Evolutionary conservation across 2,888 invertebrate species (phyloP), one percentile per base, ranked within the genome.

Genomic region (Xanthorhoe designata): DNA sequence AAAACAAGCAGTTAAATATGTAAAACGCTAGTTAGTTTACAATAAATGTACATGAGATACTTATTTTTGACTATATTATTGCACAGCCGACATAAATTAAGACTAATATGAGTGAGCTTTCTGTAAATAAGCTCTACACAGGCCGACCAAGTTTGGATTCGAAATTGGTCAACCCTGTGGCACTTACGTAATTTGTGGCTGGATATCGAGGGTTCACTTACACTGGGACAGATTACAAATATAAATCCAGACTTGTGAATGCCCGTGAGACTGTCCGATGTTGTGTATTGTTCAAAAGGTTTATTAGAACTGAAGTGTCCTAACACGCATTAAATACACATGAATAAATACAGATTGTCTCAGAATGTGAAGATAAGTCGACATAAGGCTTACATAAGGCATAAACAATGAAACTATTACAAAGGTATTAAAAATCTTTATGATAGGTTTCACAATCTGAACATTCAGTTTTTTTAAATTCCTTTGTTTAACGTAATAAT

Each of bases 141-240:
- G 38, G 52, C n/a, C 56, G 56, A 42, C 49, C 49, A 32, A 49
- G 53, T 50, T 49, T 49, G 63, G 51, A 64, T 54, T 54, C 19
- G 38, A 58, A 68, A 64, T 61, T 64, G 64, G 68, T 68, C 68
- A 61, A 61, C 64, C 64, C 53, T 60, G 50, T 50, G 53, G 64
- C 53, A 50, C 38, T 68, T 68, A 58, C 54, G 57, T 68, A 54
- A 57, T 68, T 67, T 67, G 52, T 63, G 56, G 52, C 38, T 29
- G 18, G 38, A 13, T 56, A 60, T 60, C 15, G 60, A 65, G 57
- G 61, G 65, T 35, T 56, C 24, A 29, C 42, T 18, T 67, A 42
- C 61, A 65, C 54, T 51, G 64, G 45, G 24, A 38, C 53, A 47
- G 29, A 52, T 53, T 42, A 58, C 38, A 55, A 50, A 54, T 35